Conservation (phyloP, 2,888 invertebrate genomes). For the Orthonychiurus folsomi region DNA sequence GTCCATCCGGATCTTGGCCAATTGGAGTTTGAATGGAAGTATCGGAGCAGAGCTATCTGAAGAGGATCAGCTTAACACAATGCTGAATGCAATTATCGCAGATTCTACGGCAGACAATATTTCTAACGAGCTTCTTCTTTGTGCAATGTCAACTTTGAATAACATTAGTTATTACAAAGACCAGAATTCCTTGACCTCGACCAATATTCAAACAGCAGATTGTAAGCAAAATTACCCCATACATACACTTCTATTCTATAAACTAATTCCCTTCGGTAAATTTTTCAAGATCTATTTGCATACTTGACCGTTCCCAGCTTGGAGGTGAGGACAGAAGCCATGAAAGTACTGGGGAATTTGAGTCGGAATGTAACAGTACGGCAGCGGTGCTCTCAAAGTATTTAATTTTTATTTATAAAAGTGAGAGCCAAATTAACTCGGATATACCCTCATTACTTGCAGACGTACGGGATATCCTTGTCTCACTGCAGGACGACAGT, state of each 20-base stretch:
- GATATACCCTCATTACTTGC: no score
- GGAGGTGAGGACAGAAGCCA: slow-evolving; percentile 34
- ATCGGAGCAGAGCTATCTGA: slow-evolving; percentile 36
- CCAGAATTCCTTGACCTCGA: slow-evolving; percentile 24
- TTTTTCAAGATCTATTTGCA: slow-evolving; percentile 13
- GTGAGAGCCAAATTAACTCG: no score
- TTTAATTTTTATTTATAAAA: no score
- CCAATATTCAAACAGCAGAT: slow-evolving; percentile 30
- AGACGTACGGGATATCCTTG: no score
- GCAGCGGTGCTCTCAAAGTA: slow-evolving; percentile 24
- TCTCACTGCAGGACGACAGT: slow-evolving; percentile 29
- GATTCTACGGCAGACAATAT: slow-evolving; percentile 21
- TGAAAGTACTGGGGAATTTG: slow-evolving; percentile 39
- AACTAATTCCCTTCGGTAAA: background rate
- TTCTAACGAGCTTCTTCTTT: slow-evolving; percentile 36
- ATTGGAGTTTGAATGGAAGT: slow-evolving; percentile 35
- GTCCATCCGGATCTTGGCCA: slow-evolving; percentile 34
- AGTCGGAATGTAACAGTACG: slow-evolving; percentile 32
- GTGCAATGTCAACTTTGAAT: slow-evolving; percentile 36
- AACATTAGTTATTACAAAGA: slow-evolving; percentile 39
- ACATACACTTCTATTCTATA: background rate
- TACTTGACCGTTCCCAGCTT: slow-evolving; percentile 15
- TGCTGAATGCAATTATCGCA: slow-evolving; percentile 27
- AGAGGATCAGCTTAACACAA: slow-evolving; percentile 27
- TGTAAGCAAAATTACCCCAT: slow-evolving; percentile 15